phyloP scores from a whole-genome alignment of 2,888 invertebrate genomes.

The Apocheima hispidaria region DNA sequence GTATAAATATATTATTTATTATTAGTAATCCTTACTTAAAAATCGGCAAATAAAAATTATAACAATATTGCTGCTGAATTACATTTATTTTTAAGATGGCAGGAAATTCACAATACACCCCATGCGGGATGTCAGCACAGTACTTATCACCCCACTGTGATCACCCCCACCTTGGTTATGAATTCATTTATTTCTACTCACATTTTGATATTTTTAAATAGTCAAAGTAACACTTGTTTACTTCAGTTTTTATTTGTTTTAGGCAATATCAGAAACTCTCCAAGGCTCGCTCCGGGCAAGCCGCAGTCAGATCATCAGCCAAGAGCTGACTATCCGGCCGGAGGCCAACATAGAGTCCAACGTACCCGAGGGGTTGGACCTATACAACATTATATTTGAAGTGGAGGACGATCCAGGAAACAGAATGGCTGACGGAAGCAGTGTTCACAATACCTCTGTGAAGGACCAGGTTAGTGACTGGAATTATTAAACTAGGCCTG shows the following conservation, averaged over 20 bases:
- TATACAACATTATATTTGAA: conserved; percentile 78
- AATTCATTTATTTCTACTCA: background rate
- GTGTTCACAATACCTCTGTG: conserved; percentile 57
- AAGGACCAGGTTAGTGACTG: conserved; percentile 62
- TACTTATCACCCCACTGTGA: too few relatives aligned
- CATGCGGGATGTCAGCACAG: too few relatives aligned
- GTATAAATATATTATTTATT: too few relatives aligned
- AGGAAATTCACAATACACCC: too few relatives aligned
- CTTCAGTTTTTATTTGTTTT: conserved; percentile 43
- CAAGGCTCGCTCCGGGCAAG: conserved; percentile 72
- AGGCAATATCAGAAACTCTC: conserved; percentile 79
- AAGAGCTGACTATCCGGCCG: conserved; percentile 76
- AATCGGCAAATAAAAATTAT: too few relatives aligned
- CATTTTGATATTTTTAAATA: background rate
- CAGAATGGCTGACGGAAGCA: conserved; percentile 70
- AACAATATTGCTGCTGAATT: too few relatives aligned
- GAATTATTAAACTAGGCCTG: background rate
- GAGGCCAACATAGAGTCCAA: conserved; percentile 80
- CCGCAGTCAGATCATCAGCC: conserved; percentile 74
- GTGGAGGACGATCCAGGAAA: conserved; percentile 75
- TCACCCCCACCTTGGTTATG: background rate
- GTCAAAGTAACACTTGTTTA: background rate
- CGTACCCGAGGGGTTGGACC: conserved; percentile 78
- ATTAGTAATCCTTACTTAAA: too few relatives aligned
- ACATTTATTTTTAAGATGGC: too few relatives aligned